Conservation (phyloP, 2,113 vertebrate genomes). For the Ictidomys tridecemlineatus region DNA sequence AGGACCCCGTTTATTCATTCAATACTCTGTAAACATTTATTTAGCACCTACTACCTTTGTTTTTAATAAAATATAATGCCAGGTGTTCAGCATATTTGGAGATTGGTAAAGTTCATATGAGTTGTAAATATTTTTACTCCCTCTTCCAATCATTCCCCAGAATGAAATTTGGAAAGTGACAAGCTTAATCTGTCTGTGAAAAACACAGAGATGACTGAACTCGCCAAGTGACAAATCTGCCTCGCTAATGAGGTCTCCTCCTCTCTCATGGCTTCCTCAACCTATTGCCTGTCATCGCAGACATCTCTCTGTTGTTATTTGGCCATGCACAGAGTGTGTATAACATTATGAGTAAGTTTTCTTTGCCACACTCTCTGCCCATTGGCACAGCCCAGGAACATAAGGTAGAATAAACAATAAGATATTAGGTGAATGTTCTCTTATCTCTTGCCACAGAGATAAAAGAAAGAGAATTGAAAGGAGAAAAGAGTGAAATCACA, state of each 20-base stretch:
- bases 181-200: background rate
- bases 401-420: background rate
- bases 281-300: background rate
- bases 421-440: background rate
- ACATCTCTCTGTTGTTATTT: background rate
- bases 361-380: background rate
- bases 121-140: conserved; percentile 45
- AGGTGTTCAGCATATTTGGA: conserved; percentile 53
- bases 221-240: background rate
- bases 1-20: background rate
- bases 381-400: background rate
- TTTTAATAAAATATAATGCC: conserved; percentile 66
- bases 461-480: background rate
- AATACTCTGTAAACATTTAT: conserved; percentile 9
- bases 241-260: background rate
- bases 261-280: background rate
- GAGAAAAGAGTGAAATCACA: background rate
- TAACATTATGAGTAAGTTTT: background rate
- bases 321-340: background rate
- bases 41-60: conserved; percentile 10
- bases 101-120: conserved; percentile 35
- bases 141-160: conserved; percentile 10
- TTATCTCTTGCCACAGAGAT: background rate
- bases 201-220: background rate
- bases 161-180: background rate